phyloP scores from a whole-genome alignment of 2,888 invertebrate genomes.

The Epirrita christyi region DNA sequence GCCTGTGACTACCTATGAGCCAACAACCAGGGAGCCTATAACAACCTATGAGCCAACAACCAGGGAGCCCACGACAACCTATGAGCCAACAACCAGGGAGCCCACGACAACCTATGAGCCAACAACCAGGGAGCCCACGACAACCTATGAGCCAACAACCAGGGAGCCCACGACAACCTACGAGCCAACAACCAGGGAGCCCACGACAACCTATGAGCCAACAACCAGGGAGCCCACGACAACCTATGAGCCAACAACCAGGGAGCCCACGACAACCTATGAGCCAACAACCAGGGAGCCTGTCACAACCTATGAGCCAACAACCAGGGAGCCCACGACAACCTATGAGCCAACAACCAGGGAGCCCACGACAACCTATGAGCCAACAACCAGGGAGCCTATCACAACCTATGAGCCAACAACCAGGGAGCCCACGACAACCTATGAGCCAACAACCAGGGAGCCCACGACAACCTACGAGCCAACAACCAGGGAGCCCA shows the following conservation, averaged over 20 bases:
- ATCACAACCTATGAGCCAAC: too few relatives aligned
- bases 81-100: neutral
- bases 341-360: neutral
- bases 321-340: constrained; percentile 10
- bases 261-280: constrained; percentile 5
- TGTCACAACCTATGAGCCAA: neutral
- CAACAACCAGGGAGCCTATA: neutral
- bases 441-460: too few relatives aligned
- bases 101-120: neutral
- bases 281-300: constrained; percentile 1
- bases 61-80: neutral
- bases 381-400: too few relatives aligned
- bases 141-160: neutral
- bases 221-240: neutral
- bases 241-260: constrained; percentile 8
- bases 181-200: neutral
- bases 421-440: too few relatives aligned
- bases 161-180: neutral
- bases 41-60: neutral
- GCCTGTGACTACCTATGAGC: neutral
- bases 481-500: too few relatives aligned
- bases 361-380: too few relatives aligned
- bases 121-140: neutral
- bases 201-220: neutral
- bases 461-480: too few relatives aligned